Base-by-base conservation (phyloP, 1,140 invertebrate genomes). In the Lethrus apterus region DNA sequence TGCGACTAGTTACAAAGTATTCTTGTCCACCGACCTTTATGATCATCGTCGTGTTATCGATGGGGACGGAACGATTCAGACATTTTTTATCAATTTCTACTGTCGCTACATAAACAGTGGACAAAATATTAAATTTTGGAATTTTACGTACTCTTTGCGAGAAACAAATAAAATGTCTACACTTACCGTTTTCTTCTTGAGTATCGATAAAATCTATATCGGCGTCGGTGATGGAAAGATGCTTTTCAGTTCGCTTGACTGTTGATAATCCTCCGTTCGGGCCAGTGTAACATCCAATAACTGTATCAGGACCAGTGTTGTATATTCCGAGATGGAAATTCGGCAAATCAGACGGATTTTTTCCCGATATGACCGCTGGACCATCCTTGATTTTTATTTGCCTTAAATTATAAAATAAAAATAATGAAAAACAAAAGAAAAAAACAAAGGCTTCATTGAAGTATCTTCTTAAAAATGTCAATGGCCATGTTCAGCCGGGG, bases 151-250 rank as follows among this genome's bases (percentile, higher is more conserved):
- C 15, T 17, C 15, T 14, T 5, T 18, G 19, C 33, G 19, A 17
- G 3, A 14, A 34, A 17, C 14, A 2, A 9, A 34, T 20, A 32
- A 10, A 44, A 31, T 41, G 9, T 24, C 10, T 15, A 8, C n/a
- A 34, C 13, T 54, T 34, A 67, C 55, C 51, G 55, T 58, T 66
- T 50, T 79, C 77, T 51, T 80, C 77, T 50, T 74, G 69, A 34
- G 76, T 79, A 57, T 86, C 83, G 54, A 87, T 86, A 52, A 81
- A 86, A 63, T 84, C 81, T 15, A 86, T 81, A 59, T 86, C 83
- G 23, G 78, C 72, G 45, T 84, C 82, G 41, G 71, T 74, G 30
- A 75, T 70, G 50, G 77, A 79, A 34, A 83, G 67, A 64, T 82
- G 80, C 45, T 76, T 73, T 56, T 81, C 76, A 48, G 73, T 74